Conservation (phyloP, 2,113 vertebrate species). For the Amphilophus citrinellus region DNA sequence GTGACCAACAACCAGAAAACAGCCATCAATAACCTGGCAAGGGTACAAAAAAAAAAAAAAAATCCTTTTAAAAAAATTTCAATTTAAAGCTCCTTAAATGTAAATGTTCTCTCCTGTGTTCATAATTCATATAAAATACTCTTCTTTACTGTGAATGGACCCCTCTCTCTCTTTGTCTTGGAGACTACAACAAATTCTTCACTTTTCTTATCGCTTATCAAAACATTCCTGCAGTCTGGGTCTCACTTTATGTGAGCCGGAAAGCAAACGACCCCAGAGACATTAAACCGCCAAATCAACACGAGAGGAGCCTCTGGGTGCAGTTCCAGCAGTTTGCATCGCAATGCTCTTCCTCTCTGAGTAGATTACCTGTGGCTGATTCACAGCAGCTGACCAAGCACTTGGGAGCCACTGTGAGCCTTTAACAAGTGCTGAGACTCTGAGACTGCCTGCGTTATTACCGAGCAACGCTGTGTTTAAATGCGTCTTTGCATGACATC, state of each 20-base stretch:
- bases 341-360: neutral
- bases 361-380: slow-evolving; percentile 55
- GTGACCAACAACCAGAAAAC: neutral
- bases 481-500: slow-evolving; percentile 51
- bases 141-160: neutral
- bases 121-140: neutral
- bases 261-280: slow-evolving; percentile 34
- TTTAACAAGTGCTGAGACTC: slow-evolving; percentile 65
- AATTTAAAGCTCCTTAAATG: neutral
- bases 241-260: slow-evolving; percentile 17
- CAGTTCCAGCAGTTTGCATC: neutral
- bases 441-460: slow-evolving; percentile 4
- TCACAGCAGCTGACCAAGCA: slow-evolving; percentile 68
- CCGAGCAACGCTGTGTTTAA: slow-evolving; percentile 50
- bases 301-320: neutral
- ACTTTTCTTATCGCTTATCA: slow-evolving; percentile 38
- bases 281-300: slow-evolving; percentile 30
- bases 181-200: neutral
- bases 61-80: too few species aligned
- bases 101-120: neutral
- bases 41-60: too few species aligned
- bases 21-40: neutral
- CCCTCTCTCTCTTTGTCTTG: neutral
- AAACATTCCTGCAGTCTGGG: slow-evolving; percentile 49
- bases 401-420: slow-evolving; percentile 39